phyloP scores from a whole-genome alignment of 35 echinoderm and acorn worm genomes.

The Hemicentrotus pulcherrimus region DNA sequence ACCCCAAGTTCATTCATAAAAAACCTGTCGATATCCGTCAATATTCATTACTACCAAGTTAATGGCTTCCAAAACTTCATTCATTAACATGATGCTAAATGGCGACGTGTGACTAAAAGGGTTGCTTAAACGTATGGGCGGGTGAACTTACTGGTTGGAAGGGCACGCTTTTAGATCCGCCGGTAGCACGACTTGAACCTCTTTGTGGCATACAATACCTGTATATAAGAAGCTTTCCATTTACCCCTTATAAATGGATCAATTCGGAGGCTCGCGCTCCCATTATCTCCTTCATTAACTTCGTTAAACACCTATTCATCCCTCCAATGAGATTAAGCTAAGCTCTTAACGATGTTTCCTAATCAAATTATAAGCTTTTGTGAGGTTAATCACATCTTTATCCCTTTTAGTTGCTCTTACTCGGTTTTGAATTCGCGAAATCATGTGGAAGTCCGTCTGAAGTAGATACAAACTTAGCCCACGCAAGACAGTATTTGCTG shows the following conservation, averaged over 20 bases:
- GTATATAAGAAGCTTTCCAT: neutral
- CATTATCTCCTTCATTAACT: neutral
- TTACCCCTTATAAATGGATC: neutral
- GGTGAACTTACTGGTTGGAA: neutral
- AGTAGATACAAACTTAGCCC: neutral
- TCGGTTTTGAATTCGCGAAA: neutral
- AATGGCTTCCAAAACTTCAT: neutral
- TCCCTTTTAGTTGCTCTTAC: neutral
- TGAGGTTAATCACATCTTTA: neutral
- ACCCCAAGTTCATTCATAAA: neutral
- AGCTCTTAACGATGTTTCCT: neutral
- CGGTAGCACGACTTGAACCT: neutral
- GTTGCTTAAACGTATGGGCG: neutral
- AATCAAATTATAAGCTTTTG: neutral
- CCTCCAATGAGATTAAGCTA: neutral
- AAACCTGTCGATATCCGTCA: neutral
- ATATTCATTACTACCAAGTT: neutral
- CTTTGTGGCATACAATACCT: neutral
- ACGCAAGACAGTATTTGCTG: neutral
- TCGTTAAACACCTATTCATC: conserved; percentile 32
- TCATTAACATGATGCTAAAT: neutral
- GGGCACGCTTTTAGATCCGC: neutral
- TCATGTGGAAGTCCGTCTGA: neutral
- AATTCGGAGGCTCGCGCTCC: neutral
- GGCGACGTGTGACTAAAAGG: neutral